Evolutionary conservation across 1,140 invertebrate genomes (phyloP).

Genomic region (Camponotus floridanus): DNA sequence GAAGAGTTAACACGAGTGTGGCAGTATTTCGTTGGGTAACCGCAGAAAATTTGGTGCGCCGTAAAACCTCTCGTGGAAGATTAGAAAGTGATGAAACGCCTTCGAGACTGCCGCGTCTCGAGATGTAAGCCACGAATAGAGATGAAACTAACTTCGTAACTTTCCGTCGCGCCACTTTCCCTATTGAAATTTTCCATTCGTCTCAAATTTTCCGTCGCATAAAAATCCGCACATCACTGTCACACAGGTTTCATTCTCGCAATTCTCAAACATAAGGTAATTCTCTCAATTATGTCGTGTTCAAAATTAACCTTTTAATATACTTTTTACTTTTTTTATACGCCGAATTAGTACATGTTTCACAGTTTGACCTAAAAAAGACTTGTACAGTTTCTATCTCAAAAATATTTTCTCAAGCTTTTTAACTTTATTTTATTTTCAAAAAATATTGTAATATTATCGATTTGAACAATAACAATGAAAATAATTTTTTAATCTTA

Average conservation of each 20-base stretch:
- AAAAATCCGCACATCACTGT: neutral
- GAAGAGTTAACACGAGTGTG: neutral
- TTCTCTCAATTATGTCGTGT: neutral
- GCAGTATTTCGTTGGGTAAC: constrained; percentile 18
- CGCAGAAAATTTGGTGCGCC: constrained; percentile 44
- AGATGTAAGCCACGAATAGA: constrained; percentile 56
- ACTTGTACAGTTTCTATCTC: neutral
- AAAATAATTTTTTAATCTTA: neutral
- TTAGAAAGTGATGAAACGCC: constrained; percentile 55
- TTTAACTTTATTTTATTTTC: neutral
- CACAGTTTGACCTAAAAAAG: too few species aligned
- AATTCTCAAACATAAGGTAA: constrained; percentile 21
- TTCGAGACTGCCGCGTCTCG: constrained; percentile 26
- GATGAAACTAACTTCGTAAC: constrained; percentile 56
- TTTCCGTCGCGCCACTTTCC: constrained; percentile 37
- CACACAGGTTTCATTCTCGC: neutral
- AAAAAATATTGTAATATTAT: neutral
- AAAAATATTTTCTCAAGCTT: neutral
- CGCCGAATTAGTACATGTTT: too few species aligned
- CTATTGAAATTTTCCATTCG: constrained; percentile 49
- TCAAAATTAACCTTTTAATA: neutral
- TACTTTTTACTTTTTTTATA: too few species aligned
- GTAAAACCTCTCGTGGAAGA: constrained; percentile 52
- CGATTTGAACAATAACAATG: too few species aligned
- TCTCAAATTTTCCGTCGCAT: constrained; percentile 39